phyloP scores from a whole-genome alignment of 1,140 invertebrate species.

The Artemia franciscana region DNA sequence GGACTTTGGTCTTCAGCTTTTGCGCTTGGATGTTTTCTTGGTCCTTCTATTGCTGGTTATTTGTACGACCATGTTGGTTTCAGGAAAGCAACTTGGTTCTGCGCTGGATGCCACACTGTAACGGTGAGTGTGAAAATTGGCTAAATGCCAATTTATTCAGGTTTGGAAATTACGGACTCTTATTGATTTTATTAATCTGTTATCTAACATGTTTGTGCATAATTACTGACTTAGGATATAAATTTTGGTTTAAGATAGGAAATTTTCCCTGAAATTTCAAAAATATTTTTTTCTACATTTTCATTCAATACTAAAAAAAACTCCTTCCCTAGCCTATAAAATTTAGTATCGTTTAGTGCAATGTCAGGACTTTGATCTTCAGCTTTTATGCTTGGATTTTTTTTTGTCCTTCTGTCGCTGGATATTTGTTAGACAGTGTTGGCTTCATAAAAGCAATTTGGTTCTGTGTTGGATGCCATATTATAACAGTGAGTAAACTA shows the following conservation, averaged over 20 bases:
- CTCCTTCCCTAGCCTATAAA: too few species aligned
- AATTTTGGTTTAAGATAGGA: too few species aligned
- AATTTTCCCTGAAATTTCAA: too few species aligned
- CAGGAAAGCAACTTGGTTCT: constrained; percentile 2
- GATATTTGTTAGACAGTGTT: constrained; percentile 43
- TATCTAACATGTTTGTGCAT: too few species aligned
- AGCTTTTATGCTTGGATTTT: constrained; percentile 58
- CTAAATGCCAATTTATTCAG: too few species aligned
- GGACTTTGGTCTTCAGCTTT: constrained; percentile 64
- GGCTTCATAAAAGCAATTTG: constrained; percentile 26
- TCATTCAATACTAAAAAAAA: too few species aligned
- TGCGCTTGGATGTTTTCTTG: constrained; percentile 59
- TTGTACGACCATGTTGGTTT: constrained; percentile 49
- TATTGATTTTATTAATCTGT: too few species aligned
- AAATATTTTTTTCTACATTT: too few species aligned
- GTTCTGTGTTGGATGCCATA: background rate
- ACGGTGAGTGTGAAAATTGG: background rate
- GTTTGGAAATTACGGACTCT: too few species aligned
- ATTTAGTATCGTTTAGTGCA: too few species aligned
- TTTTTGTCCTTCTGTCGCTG: constrained; percentile 52
- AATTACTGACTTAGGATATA: too few species aligned
- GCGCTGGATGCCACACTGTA: background rate
- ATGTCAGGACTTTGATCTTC: constrained; percentile 66
- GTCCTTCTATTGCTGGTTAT: constrained; percentile 48
- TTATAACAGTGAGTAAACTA: background rate